Conservation (phyloP, 1,140 invertebrate species). For the Mya arenaria region DNA sequence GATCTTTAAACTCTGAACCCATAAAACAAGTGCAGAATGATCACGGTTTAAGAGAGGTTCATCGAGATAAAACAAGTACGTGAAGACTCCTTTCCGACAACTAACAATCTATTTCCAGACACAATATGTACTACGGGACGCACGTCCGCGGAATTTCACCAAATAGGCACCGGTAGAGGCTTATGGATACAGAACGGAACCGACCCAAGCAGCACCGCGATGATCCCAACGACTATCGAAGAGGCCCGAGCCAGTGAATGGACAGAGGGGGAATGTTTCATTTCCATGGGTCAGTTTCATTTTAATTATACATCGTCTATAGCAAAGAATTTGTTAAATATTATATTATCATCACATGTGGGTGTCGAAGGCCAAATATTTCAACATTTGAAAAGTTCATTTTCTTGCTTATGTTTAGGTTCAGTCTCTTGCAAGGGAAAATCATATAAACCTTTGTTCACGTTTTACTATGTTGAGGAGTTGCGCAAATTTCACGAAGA, state of each 20-base stretch:
- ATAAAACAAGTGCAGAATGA: too few relatives aligned
- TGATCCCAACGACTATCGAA: slow-evolving; percentile 64
- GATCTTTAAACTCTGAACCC: too few relatives aligned
- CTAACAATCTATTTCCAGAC: too few relatives aligned
- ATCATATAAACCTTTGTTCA: too few relatives aligned
- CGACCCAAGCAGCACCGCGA: slow-evolving; percentile 59
- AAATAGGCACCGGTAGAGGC: slow-evolving; percentile 70
- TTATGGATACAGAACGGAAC: slow-evolving; percentile 77
- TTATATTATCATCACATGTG: neutral
- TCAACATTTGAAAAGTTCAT: neutral
- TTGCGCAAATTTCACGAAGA: too few relatives aligned
- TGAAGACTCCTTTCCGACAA: too few relatives aligned
- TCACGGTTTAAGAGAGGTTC: too few relatives aligned
- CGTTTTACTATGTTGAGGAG: too few relatives aligned
- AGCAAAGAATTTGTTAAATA: neutral
- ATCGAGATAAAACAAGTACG: too few relatives aligned
- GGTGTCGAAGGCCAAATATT: neutral
- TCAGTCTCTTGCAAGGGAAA: too few relatives aligned
- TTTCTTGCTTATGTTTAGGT: too few relatives aligned
- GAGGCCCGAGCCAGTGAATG: slow-evolving; percentile 65
- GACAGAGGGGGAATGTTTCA: slow-evolving; percentile 76
- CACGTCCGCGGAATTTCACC: slow-evolving; percentile 44
- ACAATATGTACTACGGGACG: slow-evolving; percentile 67
- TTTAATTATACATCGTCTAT: too few relatives aligned
- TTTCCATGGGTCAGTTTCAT: slow-evolving; percentile 75